Percentiles rank a stretch among this genome's conserved stretches.
These are phyloP conservation scores for Gadopsis bispinosus DNA, from an alignment of 2,797 vertebrate genomes.

Conservation along the genomic window DNA sequence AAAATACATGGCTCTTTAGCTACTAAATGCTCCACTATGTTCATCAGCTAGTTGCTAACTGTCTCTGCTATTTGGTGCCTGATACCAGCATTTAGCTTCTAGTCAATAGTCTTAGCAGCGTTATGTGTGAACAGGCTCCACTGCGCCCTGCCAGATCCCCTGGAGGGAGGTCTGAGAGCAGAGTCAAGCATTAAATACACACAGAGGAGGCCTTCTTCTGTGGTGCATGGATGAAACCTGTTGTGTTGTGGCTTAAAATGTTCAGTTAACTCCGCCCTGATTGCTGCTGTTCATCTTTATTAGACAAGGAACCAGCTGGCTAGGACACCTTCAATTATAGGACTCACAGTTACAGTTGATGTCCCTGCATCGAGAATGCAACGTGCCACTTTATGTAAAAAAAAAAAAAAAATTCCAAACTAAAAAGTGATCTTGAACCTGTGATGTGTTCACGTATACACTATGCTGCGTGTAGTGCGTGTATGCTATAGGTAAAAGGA, in stretches of 20 bases:
- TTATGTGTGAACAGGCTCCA: not conserved
- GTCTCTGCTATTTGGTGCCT: not conserved
- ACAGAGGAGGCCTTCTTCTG: conserved; percentile 8
- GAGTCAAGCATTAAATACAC: not conserved
- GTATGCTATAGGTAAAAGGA: not conserved
- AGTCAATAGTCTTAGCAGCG: not conserved
- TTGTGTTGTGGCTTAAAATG: conserved; percentile 3
- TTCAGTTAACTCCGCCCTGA: conserved; percentile 8
- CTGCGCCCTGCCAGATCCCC: not conserved
- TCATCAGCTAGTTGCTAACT: not conserved
- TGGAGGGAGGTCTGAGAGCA: not conserved
- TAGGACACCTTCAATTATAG: conserved; percentile 30
- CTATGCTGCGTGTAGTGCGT: not conserved
- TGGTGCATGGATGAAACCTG: conserved; percentile 4
- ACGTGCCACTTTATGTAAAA: not conserved
- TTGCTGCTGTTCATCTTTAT: conserved; percentile 42
- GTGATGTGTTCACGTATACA: conserved; percentile 2
- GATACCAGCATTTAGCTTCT: conserved; percentile 9
- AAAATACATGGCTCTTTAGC: not conserved
- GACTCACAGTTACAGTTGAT: conserved; percentile 24
- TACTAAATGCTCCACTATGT: not conserved
- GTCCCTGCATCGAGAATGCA: conserved; percentile 32
- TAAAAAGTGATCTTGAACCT: conserved; percentile 30
- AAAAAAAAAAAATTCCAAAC: not conserved
- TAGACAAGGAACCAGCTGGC: conserved; percentile 50